Evolutionary conservation across 2,888 invertebrate species (phyloP).

Genomic region (Mimas tiliae): DNA sequence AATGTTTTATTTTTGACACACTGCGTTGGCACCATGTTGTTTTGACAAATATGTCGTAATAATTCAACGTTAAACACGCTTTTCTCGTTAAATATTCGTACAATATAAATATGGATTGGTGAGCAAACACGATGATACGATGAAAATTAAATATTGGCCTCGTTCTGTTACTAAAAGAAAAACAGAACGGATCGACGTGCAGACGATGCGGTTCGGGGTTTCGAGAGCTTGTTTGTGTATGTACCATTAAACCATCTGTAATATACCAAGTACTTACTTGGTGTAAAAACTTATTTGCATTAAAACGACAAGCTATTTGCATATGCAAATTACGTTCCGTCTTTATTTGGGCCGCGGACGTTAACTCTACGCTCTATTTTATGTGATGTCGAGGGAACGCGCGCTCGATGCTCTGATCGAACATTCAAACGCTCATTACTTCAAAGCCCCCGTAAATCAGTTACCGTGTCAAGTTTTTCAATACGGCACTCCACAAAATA

Average conservation of each 20-base stretch:
- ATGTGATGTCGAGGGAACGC: slow-evolving; percentile 59
- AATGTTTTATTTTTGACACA: slow-evolving; percentile 13
- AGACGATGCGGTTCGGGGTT: slow-evolving; percentile 53
- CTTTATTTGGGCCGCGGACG: slow-evolving; percentile 78
- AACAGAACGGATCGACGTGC: slow-evolving; percentile 51
- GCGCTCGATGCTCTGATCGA: slow-evolving; percentile 42
- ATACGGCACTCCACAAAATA: slow-evolving; percentile 46
- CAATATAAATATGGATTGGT: slow-evolving; percentile 33
- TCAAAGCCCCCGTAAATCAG: slow-evolving; percentile 52
- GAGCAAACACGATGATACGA: slow-evolving; percentile 38
- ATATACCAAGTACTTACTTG: slow-evolving; percentile 79
- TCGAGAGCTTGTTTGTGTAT: slow-evolving; percentile 68
- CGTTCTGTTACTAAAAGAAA: slow-evolving; percentile 55
- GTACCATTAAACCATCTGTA: slow-evolving; percentile 78
- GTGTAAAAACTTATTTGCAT: slow-evolving; percentile 81
- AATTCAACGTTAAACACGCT: slow-evolving; percentile 22
- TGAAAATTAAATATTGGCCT: slow-evolving; percentile 50
- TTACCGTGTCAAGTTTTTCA: slow-evolving; percentile 51
- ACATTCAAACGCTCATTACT: slow-evolving; percentile 56
- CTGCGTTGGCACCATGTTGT: neutral
- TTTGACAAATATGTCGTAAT: slow-evolving; percentile 19
- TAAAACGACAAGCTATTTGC: slow-evolving; percentile 78
- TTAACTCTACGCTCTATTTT: slow-evolving; percentile 67
- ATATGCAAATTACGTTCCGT: slow-evolving; percentile 81
- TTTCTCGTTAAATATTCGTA: slow-evolving; percentile 28